Percentiles rank a stretch among this genome's conserved stretches.
Evolutionary conservation across 2,888 invertebrate genomes (phyloP).

Genomic region (Drosophila tripunctata): DNA sequence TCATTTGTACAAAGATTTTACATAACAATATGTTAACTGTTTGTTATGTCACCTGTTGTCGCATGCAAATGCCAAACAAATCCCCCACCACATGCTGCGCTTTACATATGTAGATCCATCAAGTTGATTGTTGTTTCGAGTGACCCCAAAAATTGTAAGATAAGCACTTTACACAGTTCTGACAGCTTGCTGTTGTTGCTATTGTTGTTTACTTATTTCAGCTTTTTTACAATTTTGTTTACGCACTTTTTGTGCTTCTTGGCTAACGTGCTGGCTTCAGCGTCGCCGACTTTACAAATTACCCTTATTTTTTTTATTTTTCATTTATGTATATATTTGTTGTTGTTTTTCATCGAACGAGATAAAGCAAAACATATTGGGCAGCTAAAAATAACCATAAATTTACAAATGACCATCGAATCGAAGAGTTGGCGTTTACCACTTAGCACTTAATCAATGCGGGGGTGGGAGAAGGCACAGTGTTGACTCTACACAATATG

Average conservation of each 20-base stretch:
- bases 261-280: constrained; percentile 61
- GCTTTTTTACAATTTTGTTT: constrained; percentile 64
- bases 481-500: neutral
- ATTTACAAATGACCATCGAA: constrained; percentile 39
- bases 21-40: constrained; percentile 1
- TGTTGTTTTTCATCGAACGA: too few species aligned
- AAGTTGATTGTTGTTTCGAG: constrained; percentile 7
- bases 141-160: constrained; percentile 39
- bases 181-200: constrained; percentile 2
- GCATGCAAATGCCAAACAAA: constrained; percentile 6
- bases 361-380: constrained; percentile 39
- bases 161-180: constrained; percentile 33
- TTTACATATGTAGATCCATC: constrained; percentile 1
- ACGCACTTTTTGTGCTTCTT: constrained; percentile 38
- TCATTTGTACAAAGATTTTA: neutral
- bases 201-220: constrained; percentile 31
- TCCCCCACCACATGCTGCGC: neutral
- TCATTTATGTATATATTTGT: too few species aligned
- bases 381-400: constrained; percentile 39
- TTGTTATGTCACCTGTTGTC: constrained; percentile 11
- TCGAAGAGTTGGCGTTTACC: constrained; percentile 28
- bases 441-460: constrained; percentile 41
- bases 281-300: constrained; percentile 47
- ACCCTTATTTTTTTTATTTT: constrained; percentile 43
- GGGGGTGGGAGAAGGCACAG: constrained; percentile 23